phyloP scores from a whole-genome alignment of 2,797 vertebrate genomes.

The Ptychadena robeensis region DNA sequence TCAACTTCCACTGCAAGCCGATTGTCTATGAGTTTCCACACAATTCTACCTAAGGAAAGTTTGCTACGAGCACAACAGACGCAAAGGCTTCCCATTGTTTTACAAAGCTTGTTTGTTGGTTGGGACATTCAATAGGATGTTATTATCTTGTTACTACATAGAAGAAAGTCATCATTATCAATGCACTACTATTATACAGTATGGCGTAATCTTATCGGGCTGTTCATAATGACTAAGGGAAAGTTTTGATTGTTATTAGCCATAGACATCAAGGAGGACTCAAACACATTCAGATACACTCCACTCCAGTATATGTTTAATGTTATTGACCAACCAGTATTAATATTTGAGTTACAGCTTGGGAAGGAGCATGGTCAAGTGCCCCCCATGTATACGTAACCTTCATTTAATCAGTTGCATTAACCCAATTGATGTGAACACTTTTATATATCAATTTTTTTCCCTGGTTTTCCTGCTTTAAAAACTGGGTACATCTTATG shows the following conservation, averaged over 20 bases:
- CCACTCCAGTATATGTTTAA: no score
- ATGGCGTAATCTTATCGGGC: not conserved
- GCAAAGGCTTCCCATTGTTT: not conserved
- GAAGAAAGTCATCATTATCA: not conserved
- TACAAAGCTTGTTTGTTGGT: not conserved
- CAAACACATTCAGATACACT: no score
- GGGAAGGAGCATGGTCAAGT: no score
- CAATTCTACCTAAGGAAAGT: not conserved
- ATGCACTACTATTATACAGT: not conserved
- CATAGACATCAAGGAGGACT: no score
- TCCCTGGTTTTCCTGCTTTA: no score
- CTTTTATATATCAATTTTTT: no score
- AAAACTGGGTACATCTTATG: no score
- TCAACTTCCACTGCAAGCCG: conserved; percentile 5
- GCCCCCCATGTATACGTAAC: no score
- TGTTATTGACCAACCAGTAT: no score
- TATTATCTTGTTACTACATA: not conserved
- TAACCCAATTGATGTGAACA: no score
- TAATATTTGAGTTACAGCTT: no score
- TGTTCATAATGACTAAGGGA: not conserved
- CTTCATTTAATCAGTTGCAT: no score
- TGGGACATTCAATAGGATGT: not conserved
- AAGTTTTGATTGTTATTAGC: not conserved
- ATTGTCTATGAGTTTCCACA: conserved; percentile 16
- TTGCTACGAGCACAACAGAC: not conserved